These are phyloP conservation scores for Muscicapa adusta DNA, from an alignment of 2,113 vertebrate species.

Conservation along the genomic window DNA sequence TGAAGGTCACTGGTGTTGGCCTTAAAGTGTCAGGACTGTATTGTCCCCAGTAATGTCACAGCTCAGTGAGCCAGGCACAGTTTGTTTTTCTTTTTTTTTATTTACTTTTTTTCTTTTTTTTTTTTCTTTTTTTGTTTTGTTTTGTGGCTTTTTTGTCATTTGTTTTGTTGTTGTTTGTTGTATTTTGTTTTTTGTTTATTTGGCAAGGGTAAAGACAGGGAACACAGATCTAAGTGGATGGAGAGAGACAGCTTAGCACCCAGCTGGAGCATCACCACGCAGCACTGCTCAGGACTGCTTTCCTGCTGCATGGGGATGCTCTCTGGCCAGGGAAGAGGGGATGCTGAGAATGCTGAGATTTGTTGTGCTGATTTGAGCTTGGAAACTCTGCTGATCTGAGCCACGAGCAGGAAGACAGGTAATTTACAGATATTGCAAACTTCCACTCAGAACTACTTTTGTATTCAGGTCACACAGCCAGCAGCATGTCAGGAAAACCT, in stretches of 20 bases:
- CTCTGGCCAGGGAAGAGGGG: neutral
- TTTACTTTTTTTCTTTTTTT: neutral
- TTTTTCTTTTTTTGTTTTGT: neutral
- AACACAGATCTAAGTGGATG: neutral
- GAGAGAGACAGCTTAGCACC: neutral
- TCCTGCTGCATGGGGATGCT: neutral
- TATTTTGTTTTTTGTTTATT: neutral
- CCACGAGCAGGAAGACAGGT: neutral
- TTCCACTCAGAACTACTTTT: neutral
- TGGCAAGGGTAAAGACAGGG: neutral
- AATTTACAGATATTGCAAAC: neutral
- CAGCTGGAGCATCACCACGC: neutral
- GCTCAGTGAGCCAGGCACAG: neutral
- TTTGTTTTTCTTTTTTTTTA: neutral
- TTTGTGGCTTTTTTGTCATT: neutral
- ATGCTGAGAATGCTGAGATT: neutral
- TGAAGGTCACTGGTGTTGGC: neutral
- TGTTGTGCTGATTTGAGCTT: neutral
- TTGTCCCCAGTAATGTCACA: neutral
- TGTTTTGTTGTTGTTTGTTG: no score
- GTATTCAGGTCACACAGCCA: slow-evolving; percentile 35
- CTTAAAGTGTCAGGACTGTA: neutral
- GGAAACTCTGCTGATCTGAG: neutral
- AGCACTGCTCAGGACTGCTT: neutral
- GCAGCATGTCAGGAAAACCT: slow-evolving; percentile 16